A percentile compares a stretch with the other conserved stretches of the same genome.
Evolutionary conservation across 2,888 invertebrate species (phyloP).

Genomic region (Scelioninae gen. 1): DNA sequence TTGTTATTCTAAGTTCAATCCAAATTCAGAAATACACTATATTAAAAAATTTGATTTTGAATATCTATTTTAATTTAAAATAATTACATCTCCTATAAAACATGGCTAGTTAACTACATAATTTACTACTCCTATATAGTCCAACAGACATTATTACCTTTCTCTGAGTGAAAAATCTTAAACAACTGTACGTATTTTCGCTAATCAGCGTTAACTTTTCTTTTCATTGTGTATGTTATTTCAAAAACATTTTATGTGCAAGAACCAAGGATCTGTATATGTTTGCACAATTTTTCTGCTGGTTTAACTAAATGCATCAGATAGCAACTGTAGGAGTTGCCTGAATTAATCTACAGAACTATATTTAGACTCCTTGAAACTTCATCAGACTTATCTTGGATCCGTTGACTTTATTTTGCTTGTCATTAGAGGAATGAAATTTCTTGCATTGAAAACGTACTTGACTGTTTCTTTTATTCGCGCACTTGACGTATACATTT

Average conservation of each 20-base stretch:
- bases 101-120: too few species aligned
- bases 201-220: not conserved
- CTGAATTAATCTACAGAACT: not conserved
- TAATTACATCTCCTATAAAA: too few species aligned
- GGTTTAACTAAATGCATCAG: slow-evolving; percentile 1
- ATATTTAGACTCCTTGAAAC: not conserved
- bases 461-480: slow-evolving; percentile 42
- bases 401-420: slow-evolving; percentile 18
- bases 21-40: too few species aligned
- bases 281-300: not conserved
- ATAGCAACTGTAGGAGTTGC: not conserved
- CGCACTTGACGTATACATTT: slow-evolving; percentile 42
- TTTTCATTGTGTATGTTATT: not conserved
- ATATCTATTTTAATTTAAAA: too few species aligned
- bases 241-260: not conserved
- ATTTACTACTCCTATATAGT: too few species aligned
- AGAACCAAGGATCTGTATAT: too few species aligned
- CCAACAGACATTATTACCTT: too few species aligned
- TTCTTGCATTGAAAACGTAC: slow-evolving; percentile 16
- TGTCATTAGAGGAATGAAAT: slow-evolving; percentile 44
- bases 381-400: slow-evolving; percentile 19
- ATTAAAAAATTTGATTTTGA: too few species aligned
- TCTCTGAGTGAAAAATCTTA: too few species aligned
- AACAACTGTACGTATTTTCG: not conserved
- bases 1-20: too few species aligned